Evolutionary conservation across 2,888 invertebrate genomes (phyloP).

Genomic region (Idaea biselata): DNA sequence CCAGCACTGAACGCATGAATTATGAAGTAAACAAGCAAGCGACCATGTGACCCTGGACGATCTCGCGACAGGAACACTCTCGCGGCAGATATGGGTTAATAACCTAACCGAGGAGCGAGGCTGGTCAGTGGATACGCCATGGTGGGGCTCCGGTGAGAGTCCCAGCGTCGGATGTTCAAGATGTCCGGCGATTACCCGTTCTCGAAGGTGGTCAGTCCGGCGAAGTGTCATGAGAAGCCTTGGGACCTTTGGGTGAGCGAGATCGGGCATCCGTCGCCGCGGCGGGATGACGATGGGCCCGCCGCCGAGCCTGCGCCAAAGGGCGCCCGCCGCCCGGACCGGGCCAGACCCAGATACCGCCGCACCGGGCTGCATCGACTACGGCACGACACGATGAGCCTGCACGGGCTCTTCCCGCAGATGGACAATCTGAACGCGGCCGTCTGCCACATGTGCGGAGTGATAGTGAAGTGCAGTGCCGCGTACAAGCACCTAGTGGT

Average conservation of each 20-base stretch:
- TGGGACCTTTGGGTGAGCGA: constrained; percentile 77
- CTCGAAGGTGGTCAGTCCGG: constrained; percentile 70
- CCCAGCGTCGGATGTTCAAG: constrained; percentile 52
- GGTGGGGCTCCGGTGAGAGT: constrained; percentile 67
- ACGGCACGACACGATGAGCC: constrained; percentile 83
- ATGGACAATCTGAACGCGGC: constrained; percentile 88
- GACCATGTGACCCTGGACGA: constrained; percentile 65
- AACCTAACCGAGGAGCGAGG: constrained; percentile 72
- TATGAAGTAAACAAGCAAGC: constrained; percentile 61
- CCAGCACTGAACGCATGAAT: constrained; percentile 54
- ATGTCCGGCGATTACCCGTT: constrained; percentile 73
- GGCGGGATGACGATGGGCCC: constrained; percentile 63
- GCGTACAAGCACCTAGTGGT: constrained; percentile 86
- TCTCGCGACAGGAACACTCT: constrained; percentile 50
- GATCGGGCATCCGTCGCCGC: constrained; percentile 72
- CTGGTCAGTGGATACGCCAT: constrained; percentile 51
- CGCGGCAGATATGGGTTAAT: constrained; percentile 75
- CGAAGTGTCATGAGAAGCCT: constrained; percentile 75
- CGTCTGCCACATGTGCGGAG: constrained; percentile 88
- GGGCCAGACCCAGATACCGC: constrained; percentile 55
- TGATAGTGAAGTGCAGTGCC: constrained; percentile 89
- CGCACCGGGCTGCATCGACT: constrained; percentile 78
- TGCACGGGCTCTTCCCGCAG: constrained; percentile 89
- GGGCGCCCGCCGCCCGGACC: constrained; percentile 50
- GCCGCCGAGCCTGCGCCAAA: constrained; percentile 57